Base-by-base conservation (phyloP, 2,888 invertebrate species). In the Hirtodrosophila duncani region DNA sequence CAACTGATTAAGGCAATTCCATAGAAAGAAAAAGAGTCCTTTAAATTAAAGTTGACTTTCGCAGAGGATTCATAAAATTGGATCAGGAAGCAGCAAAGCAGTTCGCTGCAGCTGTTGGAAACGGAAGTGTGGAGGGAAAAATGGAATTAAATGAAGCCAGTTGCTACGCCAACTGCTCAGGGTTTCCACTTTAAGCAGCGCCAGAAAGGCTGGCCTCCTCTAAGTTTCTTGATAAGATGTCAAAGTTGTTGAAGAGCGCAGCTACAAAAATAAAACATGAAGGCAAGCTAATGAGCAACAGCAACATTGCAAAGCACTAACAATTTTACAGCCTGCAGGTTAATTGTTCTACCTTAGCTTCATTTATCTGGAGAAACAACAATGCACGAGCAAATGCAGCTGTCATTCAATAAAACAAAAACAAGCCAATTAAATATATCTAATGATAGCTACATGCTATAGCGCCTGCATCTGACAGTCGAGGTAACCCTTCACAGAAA, bases 221-320 rank as follows among this genome's bases (percentile, higher is more conserved):
- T 13, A 33, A 27, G 3, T 9, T n/a, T 7, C 6, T 39, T 38
- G 43, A 41, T 41, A 21, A 58, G 77, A 77, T 62, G 62, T 62
- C 62, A 49, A 50, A 48, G 50, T 30, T 45, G 18, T 11, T 14
- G 11, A 26, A 3, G 11, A 17, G 34, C 5, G 4, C 9, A 18
- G n/a, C n/a, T n/a, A n/a, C n/a, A n/a, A n/a, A n/a, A n/a, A n/a
- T n/a, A n/a, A n/a, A n/a, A n/a, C n/a, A n/a, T n/a, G n/a, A n/a
- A n/a, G n/a, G n/a, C n/a, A n/a, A n/a, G n/a, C n/a, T n/a, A n/a
- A n/a, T n/a, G n/a, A n/a, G n/a, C n/a, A n/a, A n/a, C n/a, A n/a
- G n/a, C n/a, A n/a, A n/a, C n/a, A n/a, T n/a, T n/a, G n/a, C n/a
- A n/a, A n/a, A n/a, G n/a, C n/a, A n/a, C n/a, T n/a, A n/a, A n/a